Evolutionary conservation across 2,797 vertebrate species (phyloP).

Genomic region (Sebastolobus alascanus): DNA sequence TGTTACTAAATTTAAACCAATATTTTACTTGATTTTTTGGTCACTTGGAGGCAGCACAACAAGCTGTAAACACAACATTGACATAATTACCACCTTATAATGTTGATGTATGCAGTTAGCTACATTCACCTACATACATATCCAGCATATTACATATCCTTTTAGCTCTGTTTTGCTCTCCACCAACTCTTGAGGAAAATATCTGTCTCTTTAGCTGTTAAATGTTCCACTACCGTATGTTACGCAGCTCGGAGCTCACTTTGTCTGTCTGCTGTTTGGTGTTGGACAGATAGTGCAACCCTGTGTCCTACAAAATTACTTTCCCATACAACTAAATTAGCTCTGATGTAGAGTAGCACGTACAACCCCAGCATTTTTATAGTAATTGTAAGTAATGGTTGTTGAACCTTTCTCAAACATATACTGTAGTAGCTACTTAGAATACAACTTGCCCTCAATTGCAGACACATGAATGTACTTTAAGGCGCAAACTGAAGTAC

Average conservation of each 20-base stretch:
- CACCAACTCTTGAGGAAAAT: neutral
- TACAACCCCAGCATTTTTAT: neutral
- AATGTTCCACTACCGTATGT: neutral
- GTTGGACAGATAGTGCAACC: neutral
- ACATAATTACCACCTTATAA: neutral
- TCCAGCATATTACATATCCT: neutral
- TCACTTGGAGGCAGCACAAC: neutral
- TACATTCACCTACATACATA: neutral
- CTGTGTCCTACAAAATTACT: neutral
- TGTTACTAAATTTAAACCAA: neutral
- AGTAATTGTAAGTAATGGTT: neutral
- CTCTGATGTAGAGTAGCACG: neutral
- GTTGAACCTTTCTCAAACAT: conserved; percentile 11
- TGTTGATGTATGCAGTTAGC: neutral
- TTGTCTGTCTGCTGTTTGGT: neutral
- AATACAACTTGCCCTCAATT: neutral
- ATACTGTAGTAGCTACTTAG: neutral
- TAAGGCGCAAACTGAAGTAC: neutral
- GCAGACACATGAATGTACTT: neutral
- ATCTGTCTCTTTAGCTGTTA: neutral
- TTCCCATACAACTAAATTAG: neutral
- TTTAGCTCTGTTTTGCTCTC: neutral
- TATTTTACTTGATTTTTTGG: neutral
- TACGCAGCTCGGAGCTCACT: neutral
- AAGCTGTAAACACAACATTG: neutral